Conservation (phyloP, 2,797 vertebrate species). For the Nasua narica region DNA sequence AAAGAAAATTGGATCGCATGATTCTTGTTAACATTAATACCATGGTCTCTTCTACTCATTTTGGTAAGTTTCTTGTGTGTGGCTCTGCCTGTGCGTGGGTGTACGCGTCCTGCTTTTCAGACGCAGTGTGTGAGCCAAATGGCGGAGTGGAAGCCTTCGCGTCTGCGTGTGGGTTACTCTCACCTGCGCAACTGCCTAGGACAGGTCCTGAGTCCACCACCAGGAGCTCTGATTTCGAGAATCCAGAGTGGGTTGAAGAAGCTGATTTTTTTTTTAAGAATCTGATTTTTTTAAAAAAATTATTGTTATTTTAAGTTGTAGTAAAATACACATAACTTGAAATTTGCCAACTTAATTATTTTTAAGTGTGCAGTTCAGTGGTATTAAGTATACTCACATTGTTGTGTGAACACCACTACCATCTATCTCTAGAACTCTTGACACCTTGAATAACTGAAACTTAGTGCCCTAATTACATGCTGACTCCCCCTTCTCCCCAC, state of each 20-base stretch:
- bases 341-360: neutral
- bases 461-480: neutral
- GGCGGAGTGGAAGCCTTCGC: neutral
- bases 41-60: neutral
- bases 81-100: rapidly evolving
- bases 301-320: neutral
- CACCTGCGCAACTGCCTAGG: neutral
- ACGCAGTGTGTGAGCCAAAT: neutral
- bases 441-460: neutral
- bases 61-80: neutral
- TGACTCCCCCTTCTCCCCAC: neutral
- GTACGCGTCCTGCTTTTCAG: neutral
- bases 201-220: neutral
- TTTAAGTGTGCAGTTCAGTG: neutral
- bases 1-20: neutral
- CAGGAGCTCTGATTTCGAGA: neutral
- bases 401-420: too few relatives aligned
- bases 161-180: neutral
- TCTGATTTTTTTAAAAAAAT: neutral
- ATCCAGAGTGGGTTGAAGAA: neutral
- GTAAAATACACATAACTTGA: neutral
- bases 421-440: neutral
- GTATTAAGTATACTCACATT: neutral
- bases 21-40: neutral
- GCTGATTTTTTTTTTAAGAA: neutral